phyloP scores from a whole-genome alignment of 2,113 vertebrate species.

The Loxodonta africana region DNA sequence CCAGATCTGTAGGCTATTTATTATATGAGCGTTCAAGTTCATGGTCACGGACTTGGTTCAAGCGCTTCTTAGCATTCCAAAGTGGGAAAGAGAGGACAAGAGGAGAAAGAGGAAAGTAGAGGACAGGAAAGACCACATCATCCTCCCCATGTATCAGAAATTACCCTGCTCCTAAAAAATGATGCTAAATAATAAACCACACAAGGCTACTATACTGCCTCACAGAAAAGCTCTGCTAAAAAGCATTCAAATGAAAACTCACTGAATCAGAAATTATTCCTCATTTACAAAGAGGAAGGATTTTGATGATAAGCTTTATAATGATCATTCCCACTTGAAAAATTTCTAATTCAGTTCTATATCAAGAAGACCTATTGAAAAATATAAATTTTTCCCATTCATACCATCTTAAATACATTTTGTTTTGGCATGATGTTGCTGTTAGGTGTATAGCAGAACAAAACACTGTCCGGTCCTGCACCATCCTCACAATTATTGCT shows the following conservation, averaged over 20 bases:
- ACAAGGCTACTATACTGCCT: not conserved
- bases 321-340: slow-evolving; percentile 1
- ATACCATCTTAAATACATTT: not conserved
- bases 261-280: not conserved
- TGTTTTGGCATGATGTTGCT: too few relatives aligned
- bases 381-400: not conserved
- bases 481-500: too few relatives aligned
- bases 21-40: not conserved
- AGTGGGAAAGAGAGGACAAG: not conserved
- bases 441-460: too few relatives aligned
- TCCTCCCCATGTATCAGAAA: not conserved
- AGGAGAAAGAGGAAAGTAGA: not conserved
- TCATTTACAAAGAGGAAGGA: not conserved
- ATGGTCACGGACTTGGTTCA: not conserved
- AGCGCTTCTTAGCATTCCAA: not conserved
- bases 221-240: not conserved
- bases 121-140: not conserved
- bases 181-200: not conserved
- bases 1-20: not conserved
- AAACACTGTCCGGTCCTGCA: too few relatives aligned
- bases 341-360: not conserved
- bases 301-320: not conserved
- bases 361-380: not conserved
- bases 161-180: not conserved
- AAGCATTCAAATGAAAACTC: not conserved